phyloP scores from a whole-genome alignment of 2,113 vertebrate genomes.

The Crotalus horridus region DNA sequence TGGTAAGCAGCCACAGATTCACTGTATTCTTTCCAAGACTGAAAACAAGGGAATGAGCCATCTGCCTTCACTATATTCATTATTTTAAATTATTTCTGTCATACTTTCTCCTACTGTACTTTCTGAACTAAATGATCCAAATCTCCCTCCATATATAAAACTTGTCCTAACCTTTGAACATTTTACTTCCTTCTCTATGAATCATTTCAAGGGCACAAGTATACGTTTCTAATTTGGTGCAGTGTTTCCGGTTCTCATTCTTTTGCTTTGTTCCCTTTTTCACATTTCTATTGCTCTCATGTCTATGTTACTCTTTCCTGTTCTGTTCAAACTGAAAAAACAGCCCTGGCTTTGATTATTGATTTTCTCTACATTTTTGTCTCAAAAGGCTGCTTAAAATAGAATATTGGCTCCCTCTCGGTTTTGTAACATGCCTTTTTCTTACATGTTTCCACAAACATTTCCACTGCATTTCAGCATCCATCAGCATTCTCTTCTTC shows the following conservation, averaged over 20 bases:
- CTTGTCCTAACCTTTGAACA: slow-evolving; percentile 5
- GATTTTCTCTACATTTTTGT: background rate
- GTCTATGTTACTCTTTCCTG: background rate
- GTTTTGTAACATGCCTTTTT: background rate
- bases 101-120: slow-evolving; percentile 11
- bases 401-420: background rate
- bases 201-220: slow-evolving; percentile 4
- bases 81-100: slow-evolving; percentile 20
- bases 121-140: slow-evolving; percentile 17
- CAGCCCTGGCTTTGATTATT: background rate
- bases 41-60: slow-evolving; percentile 45
- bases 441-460: background rate
- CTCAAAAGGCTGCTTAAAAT: background rate
- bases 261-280: background rate
- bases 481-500: background rate
- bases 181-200: background rate
- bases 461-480: background rate
- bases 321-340: background rate
- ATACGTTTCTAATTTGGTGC: background rate
- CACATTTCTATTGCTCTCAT: background rate
- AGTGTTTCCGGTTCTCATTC: background rate
- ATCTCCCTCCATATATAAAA: slow-evolving; percentile 28
- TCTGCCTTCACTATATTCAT: slow-evolving; percentile 35
- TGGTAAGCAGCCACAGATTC: slow-evolving; percentile 42
- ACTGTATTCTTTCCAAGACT: slow-evolving; percentile 45